Conservation (phyloP, 2,797 vertebrate genomes). For the Acropternis orthonyx region DNA sequence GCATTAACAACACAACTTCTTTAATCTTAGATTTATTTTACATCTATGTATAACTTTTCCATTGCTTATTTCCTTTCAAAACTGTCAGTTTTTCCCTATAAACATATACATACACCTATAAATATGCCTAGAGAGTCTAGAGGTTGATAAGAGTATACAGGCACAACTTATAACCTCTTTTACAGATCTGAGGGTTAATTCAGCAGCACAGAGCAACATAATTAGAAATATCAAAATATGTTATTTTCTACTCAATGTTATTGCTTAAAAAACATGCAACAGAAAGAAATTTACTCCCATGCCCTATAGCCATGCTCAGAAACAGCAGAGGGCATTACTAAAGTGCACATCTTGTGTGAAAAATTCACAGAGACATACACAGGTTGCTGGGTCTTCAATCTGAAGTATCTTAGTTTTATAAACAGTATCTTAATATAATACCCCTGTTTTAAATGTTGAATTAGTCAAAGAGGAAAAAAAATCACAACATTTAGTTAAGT, state of each 20-base stretch:
- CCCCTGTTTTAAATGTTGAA: not conserved
- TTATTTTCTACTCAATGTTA: not conserved
- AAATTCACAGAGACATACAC: not conserved
- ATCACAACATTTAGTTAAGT: not conserved
- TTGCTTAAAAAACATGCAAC: not conserved
- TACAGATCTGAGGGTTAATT: not conserved
- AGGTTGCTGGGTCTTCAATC: not conserved
- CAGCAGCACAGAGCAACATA: not conserved
- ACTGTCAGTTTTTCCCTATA: not conserved
- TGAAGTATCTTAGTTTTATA: not conserved
- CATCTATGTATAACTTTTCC: fast-evolving
- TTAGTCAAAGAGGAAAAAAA: not conserved
- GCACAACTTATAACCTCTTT: not conserved
- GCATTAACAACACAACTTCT: fast-evolving
- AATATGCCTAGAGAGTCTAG: not conserved
- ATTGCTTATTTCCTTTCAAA: not conserved
- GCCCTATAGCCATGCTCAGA: not conserved
- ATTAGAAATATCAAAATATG: not conserved
- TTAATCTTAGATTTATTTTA: not conserved
- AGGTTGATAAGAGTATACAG: not conserved
- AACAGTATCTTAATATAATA: not conserved
- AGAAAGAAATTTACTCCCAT: not conserved
- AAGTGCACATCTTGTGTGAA: not conserved
- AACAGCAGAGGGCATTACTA: not conserved
- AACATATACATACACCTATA: not conserved